Base-by-base conservation (phyloP, 2,888 invertebrate species). In the Drosophila birchii region DNA sequence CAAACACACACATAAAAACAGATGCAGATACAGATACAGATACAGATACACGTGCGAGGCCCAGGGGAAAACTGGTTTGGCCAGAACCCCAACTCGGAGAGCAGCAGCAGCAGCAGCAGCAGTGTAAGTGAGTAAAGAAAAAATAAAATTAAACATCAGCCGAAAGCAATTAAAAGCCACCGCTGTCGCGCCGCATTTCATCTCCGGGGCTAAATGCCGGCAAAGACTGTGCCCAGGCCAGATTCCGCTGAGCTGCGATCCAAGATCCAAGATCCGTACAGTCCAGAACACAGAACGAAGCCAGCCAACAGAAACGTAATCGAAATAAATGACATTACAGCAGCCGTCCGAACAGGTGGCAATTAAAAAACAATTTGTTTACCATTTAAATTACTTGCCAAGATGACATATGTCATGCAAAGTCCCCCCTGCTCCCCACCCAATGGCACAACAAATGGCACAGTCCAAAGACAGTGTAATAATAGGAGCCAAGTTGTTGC, bases 301-400 rank as follows among this genome's bases (percentile, higher is more conserved):
- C 38, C 38, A 18, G 32, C 36, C 47, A 29, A 29, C 59, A 26
- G 51, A 51, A 51, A 62, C 51, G 70, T 61, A 72, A 59, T 71
- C 71, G 72, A 66, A 74, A 66, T 60, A 73, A 76, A 76, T 76
- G 75, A 75, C 76, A 74, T 76, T 76, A 75, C 67, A 74, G 38
- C 57, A 39, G 56, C 68, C 51, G 64, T 63, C 51, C 63, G 44
- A 72, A 61, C 74, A 75, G 74, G 79, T 76, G 64, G 76, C 74
- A 75, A 73, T 73, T 75, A 75, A 75, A 75, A 73, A 55, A 67
- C 75, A 75, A 74, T 75, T 73, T 73, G 73, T 73, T 62, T 68
- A 68, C 74, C 75, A 74, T 69, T 71, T 71, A 71, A 71, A 69
- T 71, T 38, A 60, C 69, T 71, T 45, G 69, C 32, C 71, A 34